Evolutionary conservation across 2,888 invertebrate genomes (phyloP).

Genomic region (Ennomos erosarius): DNA sequence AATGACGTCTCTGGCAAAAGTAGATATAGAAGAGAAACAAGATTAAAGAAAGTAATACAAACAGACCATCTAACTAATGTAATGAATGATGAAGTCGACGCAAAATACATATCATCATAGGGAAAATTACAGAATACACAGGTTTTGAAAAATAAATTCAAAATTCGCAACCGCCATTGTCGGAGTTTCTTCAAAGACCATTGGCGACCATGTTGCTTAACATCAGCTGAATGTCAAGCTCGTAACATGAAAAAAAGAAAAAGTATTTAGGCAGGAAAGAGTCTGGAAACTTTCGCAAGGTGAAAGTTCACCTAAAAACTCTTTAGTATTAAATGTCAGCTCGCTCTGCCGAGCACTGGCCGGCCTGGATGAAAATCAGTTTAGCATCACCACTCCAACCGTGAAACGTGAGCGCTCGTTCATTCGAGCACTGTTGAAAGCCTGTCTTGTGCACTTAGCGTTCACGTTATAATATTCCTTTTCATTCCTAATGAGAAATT

Average conservation of each 20-base stretch:
- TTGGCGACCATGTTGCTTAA: no score
- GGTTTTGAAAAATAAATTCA: no score
- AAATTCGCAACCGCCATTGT: no score
- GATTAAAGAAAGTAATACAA: slow-evolving; percentile 34
- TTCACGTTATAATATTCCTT: slow-evolving; percentile 27
- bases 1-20: slow-evolving; percentile 34
- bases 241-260: no score
- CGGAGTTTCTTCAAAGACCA: no score
- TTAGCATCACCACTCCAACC: slow-evolving; percentile 52
- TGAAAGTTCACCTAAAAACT: slow-evolving; percentile 2
- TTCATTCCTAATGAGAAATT: slow-evolving; percentile 21
- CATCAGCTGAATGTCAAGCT: no score
- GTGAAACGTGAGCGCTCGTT: slow-evolving; percentile 50
- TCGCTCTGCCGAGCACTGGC: slow-evolving; percentile 12
- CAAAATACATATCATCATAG: no score
- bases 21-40: slow-evolving; percentile 31
- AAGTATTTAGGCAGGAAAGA: no score
- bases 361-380: slow-evolving; percentile 57
- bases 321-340: slow-evolving; percentile 12
- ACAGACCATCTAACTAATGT: slow-evolving; percentile 7
- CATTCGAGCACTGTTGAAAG: slow-evolving; percentile 45
- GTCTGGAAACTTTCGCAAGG: no score
- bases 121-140: no score
- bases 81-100: neutral
- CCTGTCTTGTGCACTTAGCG: slow-evolving; percentile 35